Percentiles rank a stretch among this genome's conserved stretches.
phyloP scores from a whole-genome alignment of 2,797 vertebrate genomes.

The Pitangus sulphuratus region DNA sequence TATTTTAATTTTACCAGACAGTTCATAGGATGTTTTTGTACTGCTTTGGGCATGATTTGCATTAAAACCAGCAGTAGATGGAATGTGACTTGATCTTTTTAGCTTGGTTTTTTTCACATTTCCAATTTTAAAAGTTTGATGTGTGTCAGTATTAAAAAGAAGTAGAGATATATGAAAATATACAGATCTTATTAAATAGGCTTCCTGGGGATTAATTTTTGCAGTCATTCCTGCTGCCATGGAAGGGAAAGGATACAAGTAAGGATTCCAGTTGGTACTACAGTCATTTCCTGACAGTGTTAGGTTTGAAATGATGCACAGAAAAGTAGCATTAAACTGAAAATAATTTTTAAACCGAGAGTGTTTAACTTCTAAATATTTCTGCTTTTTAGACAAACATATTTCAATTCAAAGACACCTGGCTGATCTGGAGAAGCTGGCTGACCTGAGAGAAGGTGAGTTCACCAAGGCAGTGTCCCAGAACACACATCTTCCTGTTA shows the following conservation, averaged over 20 bases:
- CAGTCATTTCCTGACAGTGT: neutral
- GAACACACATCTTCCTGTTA: slow-evolving; percentile 35
- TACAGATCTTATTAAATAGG: neutral
- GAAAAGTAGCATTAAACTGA: neutral
- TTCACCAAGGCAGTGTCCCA: slow-evolving; percentile 26
- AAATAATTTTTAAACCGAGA: neutral
- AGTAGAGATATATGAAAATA: neutral
- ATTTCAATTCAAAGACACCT: slow-evolving; percentile 91
- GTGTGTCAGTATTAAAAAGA: neutral
- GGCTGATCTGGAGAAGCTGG: slow-evolving; percentile 88
- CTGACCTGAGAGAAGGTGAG: slow-evolving; percentile 83
- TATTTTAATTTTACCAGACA: neutral
- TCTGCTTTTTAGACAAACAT: slow-evolving; percentile 85
- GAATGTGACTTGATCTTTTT: neutral
- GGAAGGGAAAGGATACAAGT: neutral
- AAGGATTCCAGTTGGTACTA: rapidly evolving
- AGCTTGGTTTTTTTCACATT: neutral
- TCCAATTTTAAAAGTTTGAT: neutral
- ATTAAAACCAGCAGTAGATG: neutral
- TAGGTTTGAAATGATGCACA: neutral
- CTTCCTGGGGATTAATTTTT: neutral
- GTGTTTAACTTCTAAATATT: neutral
- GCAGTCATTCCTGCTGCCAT: neutral
- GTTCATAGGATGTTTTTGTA: neutral
- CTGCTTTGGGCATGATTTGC: neutral